Percentiles rank a stretch among this genome's conserved stretches.
Evolutionary conservation across 2,113 vertebrate genomes (phyloP).

Genomic region (Gopherus evgoodei): DNA sequence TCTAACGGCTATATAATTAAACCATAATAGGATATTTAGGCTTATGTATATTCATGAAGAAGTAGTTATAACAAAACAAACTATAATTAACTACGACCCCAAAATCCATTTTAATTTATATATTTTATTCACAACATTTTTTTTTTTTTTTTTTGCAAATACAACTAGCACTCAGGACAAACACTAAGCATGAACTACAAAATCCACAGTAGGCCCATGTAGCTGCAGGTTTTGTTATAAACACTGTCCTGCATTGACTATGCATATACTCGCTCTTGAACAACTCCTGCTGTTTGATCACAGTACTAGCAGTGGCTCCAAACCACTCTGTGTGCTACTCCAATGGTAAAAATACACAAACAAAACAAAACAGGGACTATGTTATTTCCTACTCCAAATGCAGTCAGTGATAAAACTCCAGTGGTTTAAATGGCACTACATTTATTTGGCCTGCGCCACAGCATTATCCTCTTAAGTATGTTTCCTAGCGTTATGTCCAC

Average conservation of each 20-base stretch:
- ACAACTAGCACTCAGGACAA: neutral
- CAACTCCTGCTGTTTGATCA: neutral
- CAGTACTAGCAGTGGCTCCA: neutral
- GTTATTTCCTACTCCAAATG: neutral
- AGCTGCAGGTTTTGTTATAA: neutral
- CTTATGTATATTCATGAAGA: slow-evolving; percentile 72
- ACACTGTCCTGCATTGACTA: neutral
- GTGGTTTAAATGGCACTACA: neutral
- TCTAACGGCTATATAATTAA: slow-evolving; percentile 77
- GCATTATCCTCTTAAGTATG: neutral
- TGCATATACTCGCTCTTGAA: neutral
- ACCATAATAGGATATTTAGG: slow-evolving; percentile 65
- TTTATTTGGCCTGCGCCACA: neutral
- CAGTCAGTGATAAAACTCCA: neutral
- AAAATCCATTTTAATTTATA: slow-evolving; percentile 41
- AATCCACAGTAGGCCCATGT: neutral
- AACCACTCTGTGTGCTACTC: neutral
- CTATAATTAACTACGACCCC: slow-evolving; percentile 59
- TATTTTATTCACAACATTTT: neutral
- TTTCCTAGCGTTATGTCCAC: neutral
- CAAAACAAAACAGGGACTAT: accelerated
- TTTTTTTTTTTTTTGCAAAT: neutral
- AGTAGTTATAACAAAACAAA: slow-evolving; percentile 61
- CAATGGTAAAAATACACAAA: neutral
- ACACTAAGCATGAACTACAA: neutral